These are phyloP conservation scores for Agrochola lychnidis DNA, from an alignment of 2,888 invertebrate genomes.

Conservation along the genomic window DNA sequence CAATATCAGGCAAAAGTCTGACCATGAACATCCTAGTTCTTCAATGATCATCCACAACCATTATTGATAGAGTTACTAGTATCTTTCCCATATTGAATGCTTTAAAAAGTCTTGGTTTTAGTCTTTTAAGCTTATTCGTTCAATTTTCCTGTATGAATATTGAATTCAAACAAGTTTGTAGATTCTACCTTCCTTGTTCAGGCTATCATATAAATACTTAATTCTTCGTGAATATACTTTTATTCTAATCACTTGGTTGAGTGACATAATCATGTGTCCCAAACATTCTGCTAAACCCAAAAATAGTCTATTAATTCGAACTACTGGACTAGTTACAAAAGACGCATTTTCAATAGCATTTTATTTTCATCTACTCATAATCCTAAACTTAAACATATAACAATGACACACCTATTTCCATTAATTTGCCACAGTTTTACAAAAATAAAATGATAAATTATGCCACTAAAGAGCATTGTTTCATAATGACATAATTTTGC, in stretches of 20 bases:
- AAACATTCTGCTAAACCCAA: too few relatives aligned
- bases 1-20: slow-evolving; percentile 33
- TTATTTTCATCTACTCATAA: background rate
- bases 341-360: too few relatives aligned
- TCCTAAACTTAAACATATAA: background rate
- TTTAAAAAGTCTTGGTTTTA: background rate
- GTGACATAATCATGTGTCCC: background rate
- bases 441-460: background rate
- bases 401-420: background rate
- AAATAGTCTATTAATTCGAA: too few relatives aligned
- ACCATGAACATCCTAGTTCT: background rate
- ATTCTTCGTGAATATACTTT: too few relatives aligned
- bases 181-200: slow-evolving; percentile 3
- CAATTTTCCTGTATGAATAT: slow-evolving; percentile 13
- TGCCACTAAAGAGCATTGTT: background rate
- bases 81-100: background rate
- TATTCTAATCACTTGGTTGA: background rate
- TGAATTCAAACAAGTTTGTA: background rate
- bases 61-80: too few relatives aligned
- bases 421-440: background rate
- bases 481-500: background rate
- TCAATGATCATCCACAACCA: background rate
- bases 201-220: too few relatives aligned
- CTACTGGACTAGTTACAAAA: too few relatives aligned
- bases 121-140: background rate